A percentile compares a stretch with the other conserved stretches of the same genome.
Evolutionary conservation across 2,113 vertebrate species (phyloP).

Genomic region (Cervus canadensis): DNA sequence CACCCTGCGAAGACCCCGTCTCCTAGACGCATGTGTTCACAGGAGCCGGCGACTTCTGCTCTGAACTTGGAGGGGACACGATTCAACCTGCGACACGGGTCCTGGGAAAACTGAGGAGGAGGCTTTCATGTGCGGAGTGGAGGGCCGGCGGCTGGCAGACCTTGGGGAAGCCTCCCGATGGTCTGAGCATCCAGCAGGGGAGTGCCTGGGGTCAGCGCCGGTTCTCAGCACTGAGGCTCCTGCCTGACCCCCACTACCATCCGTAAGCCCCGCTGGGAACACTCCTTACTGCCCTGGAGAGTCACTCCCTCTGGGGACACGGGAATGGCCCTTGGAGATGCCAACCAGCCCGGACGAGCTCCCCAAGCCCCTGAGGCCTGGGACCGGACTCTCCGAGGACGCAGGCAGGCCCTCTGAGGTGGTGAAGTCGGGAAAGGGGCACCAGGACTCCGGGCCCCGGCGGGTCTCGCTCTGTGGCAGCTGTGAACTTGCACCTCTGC

Average conservation of each 20-base stretch:
- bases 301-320: neutral
- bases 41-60: rapidly evolving
- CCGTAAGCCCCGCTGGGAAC: neutral
- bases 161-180: neutral
- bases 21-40: rapidly evolving
- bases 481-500: neutral
- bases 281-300: too few relatives aligned
- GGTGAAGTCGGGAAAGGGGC: neutral
- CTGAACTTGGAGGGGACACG: neutral
- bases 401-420: neutral
- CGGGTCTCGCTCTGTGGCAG: neutral
- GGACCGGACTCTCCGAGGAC: neutral
- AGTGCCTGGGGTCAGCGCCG: rapidly evolving
- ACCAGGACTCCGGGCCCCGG: neutral
- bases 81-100: neutral
- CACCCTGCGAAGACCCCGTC: neutral
- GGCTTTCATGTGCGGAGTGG: neutral
- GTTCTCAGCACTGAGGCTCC: neutral
- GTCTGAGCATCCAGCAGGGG: neutral
- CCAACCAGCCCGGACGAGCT: neutral
- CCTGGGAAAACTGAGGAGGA: neutral
- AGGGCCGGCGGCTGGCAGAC: neutral
- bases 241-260: neutral
- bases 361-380: neutral
- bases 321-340: neutral